Conservation (phyloP, 2,888 invertebrate species). For the Spicauda simplicius region DNA sequence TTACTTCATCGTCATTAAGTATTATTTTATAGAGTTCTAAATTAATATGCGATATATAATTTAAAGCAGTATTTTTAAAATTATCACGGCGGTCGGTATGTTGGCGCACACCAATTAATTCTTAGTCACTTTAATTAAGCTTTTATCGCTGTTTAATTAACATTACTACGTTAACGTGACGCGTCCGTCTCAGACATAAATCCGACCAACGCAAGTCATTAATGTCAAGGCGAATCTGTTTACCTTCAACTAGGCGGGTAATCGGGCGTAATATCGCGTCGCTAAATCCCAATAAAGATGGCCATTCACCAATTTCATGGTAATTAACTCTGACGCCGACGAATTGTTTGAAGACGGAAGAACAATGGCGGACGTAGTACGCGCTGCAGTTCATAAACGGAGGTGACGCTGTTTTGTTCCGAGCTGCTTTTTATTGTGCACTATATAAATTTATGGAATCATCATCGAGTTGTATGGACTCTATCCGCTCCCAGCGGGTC, state of each 20-base stretch:
- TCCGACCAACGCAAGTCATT: constrained; percentile 49
- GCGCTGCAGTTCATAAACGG: constrained; percentile 68
- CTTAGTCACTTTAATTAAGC: constrained; percentile 60
- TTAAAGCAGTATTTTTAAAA: constrained; percentile 5
- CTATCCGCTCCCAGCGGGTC: constrained; percentile 73
- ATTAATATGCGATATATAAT: constrained; percentile 16
- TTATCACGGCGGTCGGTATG: constrained; percentile 27
- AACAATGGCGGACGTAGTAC: constrained; percentile 63
- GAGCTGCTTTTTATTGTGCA: constrained; percentile 77
- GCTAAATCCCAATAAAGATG: constrained; percentile 61
- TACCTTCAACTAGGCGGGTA: constrained; percentile 45
- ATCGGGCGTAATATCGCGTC: constrained; percentile 53
- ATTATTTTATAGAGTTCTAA: neutral
- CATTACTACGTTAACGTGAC: constrained; percentile 58
- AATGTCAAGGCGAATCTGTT: constrained; percentile 69
- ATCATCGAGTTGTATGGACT: constrained; percentile 82
- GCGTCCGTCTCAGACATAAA: constrained; percentile 41
- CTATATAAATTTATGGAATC: constrained; percentile 84
- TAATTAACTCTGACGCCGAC: constrained; percentile 60
- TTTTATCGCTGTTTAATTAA: constrained; percentile 72
- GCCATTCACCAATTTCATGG: constrained; percentile 70
- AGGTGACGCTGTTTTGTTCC: constrained; percentile 80
- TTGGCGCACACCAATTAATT: constrained; percentile 45
- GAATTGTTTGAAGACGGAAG: constrained; percentile 46
- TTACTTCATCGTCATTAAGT: too few species aligned